Conservation (phyloP, 2,888 invertebrate species). For the Acrobasis consociella region DNA sequence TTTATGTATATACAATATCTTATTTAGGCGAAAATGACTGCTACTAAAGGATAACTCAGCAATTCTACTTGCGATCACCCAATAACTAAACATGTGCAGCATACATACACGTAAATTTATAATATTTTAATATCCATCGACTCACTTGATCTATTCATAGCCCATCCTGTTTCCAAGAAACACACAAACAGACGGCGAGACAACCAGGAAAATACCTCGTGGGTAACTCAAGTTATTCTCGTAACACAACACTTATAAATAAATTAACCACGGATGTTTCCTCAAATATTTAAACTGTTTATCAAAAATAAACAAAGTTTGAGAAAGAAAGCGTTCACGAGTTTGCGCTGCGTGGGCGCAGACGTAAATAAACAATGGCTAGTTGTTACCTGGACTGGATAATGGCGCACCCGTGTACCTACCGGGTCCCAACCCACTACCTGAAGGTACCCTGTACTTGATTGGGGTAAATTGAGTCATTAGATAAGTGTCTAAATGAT, state of each 20-base stretch:
- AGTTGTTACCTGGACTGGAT: neutral
- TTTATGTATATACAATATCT: no score
- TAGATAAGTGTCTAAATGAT: neutral
- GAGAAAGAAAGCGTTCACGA: neutral
- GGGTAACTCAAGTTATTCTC: neutral
- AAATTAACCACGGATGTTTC: neutral
- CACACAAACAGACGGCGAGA: slow-evolving; percentile 1
- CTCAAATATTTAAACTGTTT: neutral
- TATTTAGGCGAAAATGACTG: no score
- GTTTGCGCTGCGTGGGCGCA: slow-evolving; percentile 4
- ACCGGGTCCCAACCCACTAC: neutral
- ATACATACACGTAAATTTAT: neutral
- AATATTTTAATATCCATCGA: neutral
- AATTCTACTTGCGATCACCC: no score
- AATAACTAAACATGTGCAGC: no score
- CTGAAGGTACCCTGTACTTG: neutral
- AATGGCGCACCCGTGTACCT: neutral
- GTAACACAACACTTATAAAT: neutral
- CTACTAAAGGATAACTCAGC: no score
- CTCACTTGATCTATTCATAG: slow-evolving; percentile 4
- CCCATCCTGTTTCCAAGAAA: neutral
- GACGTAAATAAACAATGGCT: neutral
- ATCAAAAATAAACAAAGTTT: neutral
- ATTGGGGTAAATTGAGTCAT: neutral
- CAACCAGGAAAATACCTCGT: slow-evolving; percentile 9